phyloP scores from a whole-genome alignment of 2,888 invertebrate genomes.

The Zelleria hepariella region DNA sequence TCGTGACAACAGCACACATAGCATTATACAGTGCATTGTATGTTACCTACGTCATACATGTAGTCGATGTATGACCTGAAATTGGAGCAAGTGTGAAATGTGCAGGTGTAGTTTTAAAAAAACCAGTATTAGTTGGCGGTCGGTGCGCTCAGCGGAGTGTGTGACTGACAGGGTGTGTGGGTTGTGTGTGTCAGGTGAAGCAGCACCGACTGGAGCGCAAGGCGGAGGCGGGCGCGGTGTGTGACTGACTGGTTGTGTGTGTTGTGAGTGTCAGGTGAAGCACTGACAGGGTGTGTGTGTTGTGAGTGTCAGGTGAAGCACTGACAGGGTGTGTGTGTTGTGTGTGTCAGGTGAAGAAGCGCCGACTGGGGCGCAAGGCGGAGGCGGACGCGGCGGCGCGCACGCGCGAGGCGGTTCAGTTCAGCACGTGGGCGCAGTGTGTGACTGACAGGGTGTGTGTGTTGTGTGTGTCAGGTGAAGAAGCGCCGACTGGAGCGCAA shows the following conservation, averaged over 20 bases:
- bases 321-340: no score
- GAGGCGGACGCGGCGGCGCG: slow-evolving; percentile 87
- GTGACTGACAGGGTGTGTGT: slow-evolving; percentile 74
- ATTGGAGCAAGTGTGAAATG: no score
- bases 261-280: slow-evolving; percentile 74
- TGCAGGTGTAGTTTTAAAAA: no score
- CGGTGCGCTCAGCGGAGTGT: no score
- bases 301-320: slow-evolving; percentile 77
- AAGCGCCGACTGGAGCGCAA: slow-evolving; percentile 88
- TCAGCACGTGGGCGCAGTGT: slow-evolving; percentile 90
- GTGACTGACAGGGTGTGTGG: no score
- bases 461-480: slow-evolving; percentile 74
- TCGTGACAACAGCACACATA: no score
- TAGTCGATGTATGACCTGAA: no score
- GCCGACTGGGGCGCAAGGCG: slow-evolving; percentile 89
- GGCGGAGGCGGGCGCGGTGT: slow-evolving; percentile 83
- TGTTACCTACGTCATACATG: no score
- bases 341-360: slow-evolving; percentile 85
- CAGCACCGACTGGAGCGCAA: slow-evolving; percentile 91
- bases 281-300: slow-evolving; percentile 28
- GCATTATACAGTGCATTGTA: no score
- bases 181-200: slow-evolving; percentile 83
- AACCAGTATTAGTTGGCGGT: no score
- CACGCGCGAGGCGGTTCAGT: slow-evolving; percentile 91
- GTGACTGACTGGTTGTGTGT: slow-evolving; percentile 74